Percentiles rank a stretch among this genome's conserved stretches.
Conservation (phyloP, 2,888 invertebrate species). For the Endomychus coccineus region DNA sequence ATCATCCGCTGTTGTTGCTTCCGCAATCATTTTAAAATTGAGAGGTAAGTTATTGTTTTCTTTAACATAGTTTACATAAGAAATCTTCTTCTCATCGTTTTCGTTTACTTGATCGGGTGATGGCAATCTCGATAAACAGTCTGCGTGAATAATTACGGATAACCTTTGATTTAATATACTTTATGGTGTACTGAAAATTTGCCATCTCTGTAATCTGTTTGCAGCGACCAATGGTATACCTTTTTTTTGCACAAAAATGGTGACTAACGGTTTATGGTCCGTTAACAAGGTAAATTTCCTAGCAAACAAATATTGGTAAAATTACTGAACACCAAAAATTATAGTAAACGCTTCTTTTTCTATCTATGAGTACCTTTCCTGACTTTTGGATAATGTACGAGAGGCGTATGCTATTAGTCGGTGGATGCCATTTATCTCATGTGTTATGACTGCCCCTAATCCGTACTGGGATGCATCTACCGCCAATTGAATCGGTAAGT, state of each 20-base stretch:
- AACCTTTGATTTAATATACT: slow-evolving; percentile 4
- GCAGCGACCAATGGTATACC: slow-evolving; percentile 1
- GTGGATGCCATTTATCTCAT: not conserved
- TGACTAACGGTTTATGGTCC: no score
- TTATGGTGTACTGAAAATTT: slow-evolving; percentile 1
- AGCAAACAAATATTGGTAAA: slow-evolving; percentile 3
- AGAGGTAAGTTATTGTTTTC: slow-evolving; percentile 2
- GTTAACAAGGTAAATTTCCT: no score
- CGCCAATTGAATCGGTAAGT: not conserved
- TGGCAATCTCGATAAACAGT: slow-evolving; percentile 4
- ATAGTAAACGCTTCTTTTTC: slow-evolving; percentile 4
- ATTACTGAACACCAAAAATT: slow-evolving; percentile 1
- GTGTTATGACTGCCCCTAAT: slow-evolving; percentile 1
- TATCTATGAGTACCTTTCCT: slow-evolving; percentile 4
- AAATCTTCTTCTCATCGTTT: slow-evolving; percentile 2
- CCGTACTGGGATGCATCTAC: slow-evolving; percentile 2
- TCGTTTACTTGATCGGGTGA: slow-evolving; percentile 4
- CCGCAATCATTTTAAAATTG: slow-evolving; percentile 1
- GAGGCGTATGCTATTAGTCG: slow-evolving; percentile 4
- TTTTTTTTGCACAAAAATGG: no score
- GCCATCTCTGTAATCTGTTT: slow-evolving; percentile 1
- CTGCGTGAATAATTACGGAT: slow-evolving; percentile 1
- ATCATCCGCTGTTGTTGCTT: not conserved
- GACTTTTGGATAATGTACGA: slow-evolving; percentile 5
- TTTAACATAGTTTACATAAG: slow-evolving; percentile 1